Conservation (phyloP, 2,113 vertebrate genomes). For the sheep (Ovis aries) region ARS-UI_Ramb_v3.0 NC_056063.1:80710001-80710500, state of each 20-base stretch:
- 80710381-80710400: neutral
- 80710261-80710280: neutral
- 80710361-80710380: neutral
- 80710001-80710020: accelerated
- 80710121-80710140: neutral
- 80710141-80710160: no score
- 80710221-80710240: neutral
- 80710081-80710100: accelerated
- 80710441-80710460: slow-evolving; percentile 40
- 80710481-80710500: neutral
- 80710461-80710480: neutral
- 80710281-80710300: neutral
- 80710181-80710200: neutral
- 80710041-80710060: accelerated
- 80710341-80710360: neutral
- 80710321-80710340: neutral
- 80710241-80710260: neutral
- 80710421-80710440: neutral
- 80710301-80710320: neutral
- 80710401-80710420: neutral
- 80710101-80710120: neutral
- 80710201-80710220: neutral
- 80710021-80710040: no score
- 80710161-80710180: no score
- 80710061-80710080: neutral